Base-by-base conservation (phyloP, 2,888 invertebrate genomes). In the Athetis lepigone region DNA sequence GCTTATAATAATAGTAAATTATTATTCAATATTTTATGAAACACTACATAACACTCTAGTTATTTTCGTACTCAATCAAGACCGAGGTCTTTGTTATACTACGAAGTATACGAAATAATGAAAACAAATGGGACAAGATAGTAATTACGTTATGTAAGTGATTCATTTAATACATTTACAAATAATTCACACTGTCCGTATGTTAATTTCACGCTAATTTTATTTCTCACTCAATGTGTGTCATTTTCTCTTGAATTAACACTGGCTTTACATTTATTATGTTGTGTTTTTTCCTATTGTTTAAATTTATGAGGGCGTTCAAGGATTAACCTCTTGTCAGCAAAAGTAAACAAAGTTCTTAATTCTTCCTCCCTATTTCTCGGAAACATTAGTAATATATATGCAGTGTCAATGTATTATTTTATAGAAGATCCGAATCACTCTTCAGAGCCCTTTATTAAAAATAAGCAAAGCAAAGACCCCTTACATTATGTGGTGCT, bases 41-140 rank as follows among this genome's bases (percentile, higher is more conserved):
- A 62, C 58, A 62, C 57, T 43, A 65, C 72, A n/a, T n/a, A n/a
- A n/a, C n/a, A 59, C 77, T 65, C 21, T 6, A 29, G 45, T 51
- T 72, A 74, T 71, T 77, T 74, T 49, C 13, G 66, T 66, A 25
- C 56, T 59, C 40, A 72, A 67, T 62, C 58, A 56, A 39, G 40
- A 60, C 74, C 51, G 59, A 54, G 42, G 45, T 59, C 45, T 58
- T 57, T 58, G 47, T 58, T 36, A 29, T 27, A 70, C 45, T 55
- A 59, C 39, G 16, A 66, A 52, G 18, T 71, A 52, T 60, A 36
- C 49, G 11, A 8, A 66, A 62, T 67, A 63, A 60, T 55, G 49
- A 63, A 74, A 77, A 72, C 67, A 72, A 67, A 66, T 66, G 62
- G 37, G 50, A 60, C 77, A 62, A 43, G 62, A 60, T 67, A 66